phyloP scores from a whole-genome alignment of 1,140 invertebrate genomes.

The Uloborus diversus region DNA sequence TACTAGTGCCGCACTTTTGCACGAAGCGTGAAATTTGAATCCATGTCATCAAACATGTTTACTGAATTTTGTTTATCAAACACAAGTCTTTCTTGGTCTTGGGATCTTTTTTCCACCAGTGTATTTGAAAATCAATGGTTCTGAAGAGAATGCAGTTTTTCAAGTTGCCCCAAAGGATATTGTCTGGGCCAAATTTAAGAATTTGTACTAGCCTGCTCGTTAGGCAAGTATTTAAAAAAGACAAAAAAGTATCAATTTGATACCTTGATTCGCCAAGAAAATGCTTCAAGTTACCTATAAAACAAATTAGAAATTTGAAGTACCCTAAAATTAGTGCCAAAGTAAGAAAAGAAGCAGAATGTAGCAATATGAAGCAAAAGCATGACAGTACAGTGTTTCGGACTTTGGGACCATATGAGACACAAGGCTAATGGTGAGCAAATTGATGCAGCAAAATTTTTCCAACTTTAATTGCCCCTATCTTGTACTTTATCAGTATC shows the following conservation, averaged over 20 bases:
- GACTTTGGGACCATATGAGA: neutral
- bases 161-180: neutral
- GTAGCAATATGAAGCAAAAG: neutral
- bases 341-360: neutral
- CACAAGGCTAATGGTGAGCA: neutral
- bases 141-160: neutral
- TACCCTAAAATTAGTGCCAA: neutral
- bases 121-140: neutral
- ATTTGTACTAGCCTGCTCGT: slow-evolving; percentile 19
- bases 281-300: slow-evolving; percentile 19
- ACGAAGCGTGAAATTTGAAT: too few relatives aligned
- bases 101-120: too few relatives aligned
- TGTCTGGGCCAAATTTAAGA: slow-evolving; percentile 14
- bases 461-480: neutral
- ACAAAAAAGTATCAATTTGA: slow-evolving; percentile 15
- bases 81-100: too few relatives aligned
- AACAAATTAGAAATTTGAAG: neutral
- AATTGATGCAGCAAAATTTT: slow-evolving; percentile 2
- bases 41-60: too few relatives aligned
- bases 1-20: too few relatives aligned
- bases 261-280: neutral
- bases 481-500: neutral
- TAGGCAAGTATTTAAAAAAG: neutral
- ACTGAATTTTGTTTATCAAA: too few relatives aligned
- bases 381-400: neutral